phyloP scores from a whole-genome alignment of 2,888 invertebrate species.

The Phrixothrix hirtus region DNA sequence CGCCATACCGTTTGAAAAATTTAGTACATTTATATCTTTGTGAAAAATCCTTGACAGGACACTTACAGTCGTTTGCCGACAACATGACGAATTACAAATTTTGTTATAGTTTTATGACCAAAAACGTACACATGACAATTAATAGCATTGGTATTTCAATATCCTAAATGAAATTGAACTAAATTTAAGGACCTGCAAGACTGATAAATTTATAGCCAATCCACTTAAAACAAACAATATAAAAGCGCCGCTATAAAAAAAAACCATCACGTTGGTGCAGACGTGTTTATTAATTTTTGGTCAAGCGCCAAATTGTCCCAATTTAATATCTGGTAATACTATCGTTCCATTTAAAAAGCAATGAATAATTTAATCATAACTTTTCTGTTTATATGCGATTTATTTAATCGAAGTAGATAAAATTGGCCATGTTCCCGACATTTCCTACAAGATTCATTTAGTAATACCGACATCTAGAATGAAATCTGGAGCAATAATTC shows the following conservation, averaged over 20 bases:
- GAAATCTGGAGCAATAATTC: constrained; percentile 26
- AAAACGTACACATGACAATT: too few relatives aligned
- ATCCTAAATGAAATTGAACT: too few relatives aligned
- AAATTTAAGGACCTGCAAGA: too few relatives aligned
- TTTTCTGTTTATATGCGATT: background rate
- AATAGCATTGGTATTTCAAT: too few relatives aligned
- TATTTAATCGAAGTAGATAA: background rate
- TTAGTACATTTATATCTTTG: constrained; percentile 14
- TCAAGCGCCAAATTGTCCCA: too few relatives aligned
- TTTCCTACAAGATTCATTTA: constrained; percentile 5
- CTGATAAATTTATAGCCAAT: too few relatives aligned
- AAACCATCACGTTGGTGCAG: too few relatives aligned
- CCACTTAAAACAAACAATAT: too few relatives aligned
- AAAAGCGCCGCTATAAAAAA: too few relatives aligned
- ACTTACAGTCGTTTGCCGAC: constrained; percentile 17
- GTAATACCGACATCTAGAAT: constrained; percentile 16
- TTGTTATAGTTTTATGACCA: background rate
- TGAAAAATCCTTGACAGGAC: constrained; percentile 14
- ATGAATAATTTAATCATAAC: background rate
- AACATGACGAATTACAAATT: constrained; percentile 11
- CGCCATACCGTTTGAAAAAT: constrained; percentile 16
- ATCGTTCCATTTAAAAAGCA: background rate
- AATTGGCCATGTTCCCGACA: background rate
- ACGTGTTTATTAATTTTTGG: too few relatives aligned
- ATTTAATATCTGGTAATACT: too few relatives aligned